These are phyloP conservation scores for Ctenopoma multispine DNA, from an alignment of 2,797 vertebrate genomes.

Conservation along the genomic window DNA sequence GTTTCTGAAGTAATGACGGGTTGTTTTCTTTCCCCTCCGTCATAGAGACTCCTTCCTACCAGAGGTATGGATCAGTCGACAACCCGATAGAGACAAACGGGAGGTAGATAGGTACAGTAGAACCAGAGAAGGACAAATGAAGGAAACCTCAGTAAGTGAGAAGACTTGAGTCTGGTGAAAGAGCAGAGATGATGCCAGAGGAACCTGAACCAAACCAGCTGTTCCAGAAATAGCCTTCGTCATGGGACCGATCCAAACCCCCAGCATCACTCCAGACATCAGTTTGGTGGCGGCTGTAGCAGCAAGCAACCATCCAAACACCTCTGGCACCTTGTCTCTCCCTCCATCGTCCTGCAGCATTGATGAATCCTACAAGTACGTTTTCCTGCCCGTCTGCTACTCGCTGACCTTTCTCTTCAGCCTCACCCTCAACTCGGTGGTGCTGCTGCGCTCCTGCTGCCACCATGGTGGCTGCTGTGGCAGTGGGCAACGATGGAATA, in stretches of 20 bases:
- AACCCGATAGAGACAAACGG: background rate
- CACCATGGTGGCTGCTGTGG: conserved; percentile 41
- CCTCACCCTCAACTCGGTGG: conserved; percentile 86
- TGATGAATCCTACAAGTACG: conserved; percentile 89
- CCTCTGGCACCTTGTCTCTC: conserved; percentile 34
- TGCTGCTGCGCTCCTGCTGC: conserved; percentile 84
- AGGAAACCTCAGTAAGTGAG: background rate
- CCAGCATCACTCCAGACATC: conserved; percentile 29
- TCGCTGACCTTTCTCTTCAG: conserved; percentile 88
- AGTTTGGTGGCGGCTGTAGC: background rate
- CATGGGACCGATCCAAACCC: conserved; percentile 59
- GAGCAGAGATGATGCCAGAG: conserved; percentile 43
- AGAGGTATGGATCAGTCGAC: conserved; percentile 15
- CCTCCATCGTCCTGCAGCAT: conserved; percentile 78
- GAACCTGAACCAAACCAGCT: conserved; percentile 18
- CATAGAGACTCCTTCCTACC: conserved; percentile 11
- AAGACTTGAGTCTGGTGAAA: conserved; percentile 5
- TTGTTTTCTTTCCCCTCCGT: conserved; percentile 27
- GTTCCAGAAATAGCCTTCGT: conserved; percentile 32
- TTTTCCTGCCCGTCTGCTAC: conserved; percentile 89
- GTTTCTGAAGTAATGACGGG: conserved; percentile 50
- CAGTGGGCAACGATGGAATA: conserved; percentile 82
- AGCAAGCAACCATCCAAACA: conserved; percentile 25
- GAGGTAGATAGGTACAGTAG: background rate
- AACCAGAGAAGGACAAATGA: conserved; percentile 20